Evolutionary conservation across 2,888 invertebrate genomes (phyloP), one percentile per base, ranked within the genome.

Genomic region (Folsomia manolachei): DNA sequence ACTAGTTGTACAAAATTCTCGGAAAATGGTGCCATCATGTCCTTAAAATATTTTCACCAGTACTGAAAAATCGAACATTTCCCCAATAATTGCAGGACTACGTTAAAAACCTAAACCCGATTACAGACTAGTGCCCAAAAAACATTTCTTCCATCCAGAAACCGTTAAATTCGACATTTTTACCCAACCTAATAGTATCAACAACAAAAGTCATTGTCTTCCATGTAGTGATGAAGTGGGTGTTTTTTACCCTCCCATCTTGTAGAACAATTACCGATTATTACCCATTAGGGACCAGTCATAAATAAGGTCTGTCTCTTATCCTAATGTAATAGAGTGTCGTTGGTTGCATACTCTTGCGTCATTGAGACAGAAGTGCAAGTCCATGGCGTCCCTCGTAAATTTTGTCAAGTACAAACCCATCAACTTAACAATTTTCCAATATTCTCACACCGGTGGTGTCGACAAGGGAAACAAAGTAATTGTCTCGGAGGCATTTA

Each of bases 201-300:
- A 39, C 14, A 39, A 39, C 39, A 39, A 39, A n/a, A 39, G 39
- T 39, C 39, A 39, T 39, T 39, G 39, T 39, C 39, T 4, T 39
- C 7, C n/a, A n/a, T n/a, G n/a, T n/a, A 14, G 39, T 39, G 39
- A 39, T 39, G 39, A 9, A 39, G 39, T 39, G 39, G 39, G 39
- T 39, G 23, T 64, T 66, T 66, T 66, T 66, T 66, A 66, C 65
- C n/a, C 23, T 56, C 19, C 21, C 18, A 56, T 56, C 56, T 66
- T 39, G 51, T 52, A 27, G 52, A 66, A 66, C 65, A 66, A 66
- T 66, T 66, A 52, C 51, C 65, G 27, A 66, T 66, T 66, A 66
- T 66, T 66, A 66, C 65, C 65, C 65, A 66, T 66, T 66, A 66
- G 65, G 18, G 52, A 19, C 9, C 52, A 52, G 52, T 24, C 21